These are phyloP conservation scores for Temnothorax unifasciatus DNA, from an alignment of 2,888 invertebrate species.

Conservation along the genomic window DNA sequence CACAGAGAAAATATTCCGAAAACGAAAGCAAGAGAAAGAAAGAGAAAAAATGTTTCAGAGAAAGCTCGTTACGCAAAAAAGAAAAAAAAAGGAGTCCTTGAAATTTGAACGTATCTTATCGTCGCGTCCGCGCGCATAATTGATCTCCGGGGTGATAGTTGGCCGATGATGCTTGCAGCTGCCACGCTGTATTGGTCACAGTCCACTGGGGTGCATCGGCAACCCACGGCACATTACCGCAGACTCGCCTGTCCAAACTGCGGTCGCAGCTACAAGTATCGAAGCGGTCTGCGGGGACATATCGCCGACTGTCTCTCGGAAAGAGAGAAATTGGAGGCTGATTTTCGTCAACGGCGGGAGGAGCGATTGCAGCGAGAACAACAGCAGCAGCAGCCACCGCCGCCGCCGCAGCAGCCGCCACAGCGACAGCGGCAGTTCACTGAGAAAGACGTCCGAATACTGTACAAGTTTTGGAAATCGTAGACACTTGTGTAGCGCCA, in stretches of 20 bases:
- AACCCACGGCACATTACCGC: slow-evolving; percentile 82
- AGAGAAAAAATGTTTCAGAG: not conserved
- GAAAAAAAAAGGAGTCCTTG: slow-evolving; percentile 32
- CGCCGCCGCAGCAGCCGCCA: not conserved
- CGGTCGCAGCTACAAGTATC: slow-evolving; percentile 85
- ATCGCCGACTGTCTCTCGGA: slow-evolving; percentile 83
- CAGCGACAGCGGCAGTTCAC: slow-evolving; percentile 69
- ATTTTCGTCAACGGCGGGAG: slow-evolving; percentile 66
- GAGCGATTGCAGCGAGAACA: slow-evolving; percentile 58
- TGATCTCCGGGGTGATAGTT: slow-evolving; percentile 64
- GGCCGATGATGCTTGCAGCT: slow-evolving; percentile 80
- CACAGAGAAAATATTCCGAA: not conserved
- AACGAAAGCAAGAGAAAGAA: not conserved
- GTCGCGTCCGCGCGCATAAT: slow-evolving; percentile 29
- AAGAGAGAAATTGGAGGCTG: slow-evolving; percentile 78
- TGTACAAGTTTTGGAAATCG: slow-evolving; percentile 81
- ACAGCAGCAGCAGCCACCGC: slow-evolving; percentile 32
- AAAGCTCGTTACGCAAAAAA: not conserved
- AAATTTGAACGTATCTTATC: slow-evolving; percentile 27
- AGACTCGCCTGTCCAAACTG: slow-evolving; percentile 85
- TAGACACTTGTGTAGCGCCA: slow-evolving; percentile 59
- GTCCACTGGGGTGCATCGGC: slow-evolving; percentile 71
- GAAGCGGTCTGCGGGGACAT: slow-evolving; percentile 85
- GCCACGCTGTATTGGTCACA: slow-evolving; percentile 73
- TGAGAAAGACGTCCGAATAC: slow-evolving; percentile 78